Evolutionary conservation across 2,888 invertebrate species (phyloP), one percentile per base, ranked within the genome.

Genomic region (Hyposoter dolosus): DNA sequence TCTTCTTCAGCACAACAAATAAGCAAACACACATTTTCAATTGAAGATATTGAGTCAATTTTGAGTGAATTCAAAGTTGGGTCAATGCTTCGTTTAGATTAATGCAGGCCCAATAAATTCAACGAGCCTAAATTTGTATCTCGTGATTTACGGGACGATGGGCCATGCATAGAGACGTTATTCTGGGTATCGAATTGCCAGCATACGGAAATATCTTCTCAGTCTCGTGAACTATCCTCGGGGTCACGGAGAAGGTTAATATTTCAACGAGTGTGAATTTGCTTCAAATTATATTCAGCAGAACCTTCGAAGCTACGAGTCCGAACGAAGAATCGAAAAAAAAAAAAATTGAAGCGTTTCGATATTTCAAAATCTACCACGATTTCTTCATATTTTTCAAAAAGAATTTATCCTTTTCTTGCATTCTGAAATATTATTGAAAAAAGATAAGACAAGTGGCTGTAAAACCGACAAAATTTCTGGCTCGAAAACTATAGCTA

Each of bases 41-140:
- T 10, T 40, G 40, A 40, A 40, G 40, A 40, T 40, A 7, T 40
- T 7, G 40, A 40, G 10, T 40, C 40, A 40, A 40, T 40, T 9
- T 74, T 66, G 19, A 76, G 80, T 80, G 83, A 80, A 77, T 72
- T 72, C 68, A 43, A 85, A 74, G 35, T 10, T 23, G 12, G 50
- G 47, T 28, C 60, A 82, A 32, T 15, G 45, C 3, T 32, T 19
- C 32, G 47, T 81, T 69, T 65, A 1, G 60, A 60, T 83, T 60
- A 71, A 79, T 82, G 45, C 66, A 63, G 15, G 50, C 19, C 19
- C 35, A 74, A 80, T 74, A 83, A 83, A 83, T 86, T 86, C 77
- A 83, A 78, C 83, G 68, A 86, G 50, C 43, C 83, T 86, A 81
- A 86, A 86, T 86, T 76, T 78, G 43, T 19, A 45, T 56, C 74